Base-by-base conservation (phyloP, 2,797 vertebrate genomes). In the Chaenodraco wilsoni region DNA sequence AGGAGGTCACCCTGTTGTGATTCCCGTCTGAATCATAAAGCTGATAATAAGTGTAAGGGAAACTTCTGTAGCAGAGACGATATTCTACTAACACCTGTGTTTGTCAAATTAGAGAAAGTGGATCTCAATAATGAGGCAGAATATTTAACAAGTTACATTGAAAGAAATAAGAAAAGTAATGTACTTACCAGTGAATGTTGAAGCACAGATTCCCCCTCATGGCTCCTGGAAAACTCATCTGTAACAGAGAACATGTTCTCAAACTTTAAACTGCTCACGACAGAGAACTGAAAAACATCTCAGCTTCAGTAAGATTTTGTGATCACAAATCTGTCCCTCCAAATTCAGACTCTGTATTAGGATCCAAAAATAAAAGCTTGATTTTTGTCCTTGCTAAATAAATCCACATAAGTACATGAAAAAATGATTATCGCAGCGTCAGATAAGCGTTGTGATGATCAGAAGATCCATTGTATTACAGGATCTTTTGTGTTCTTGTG, bases 151-250 rank as follows among this genome's bases (percentile, higher is more conserved):
- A 15, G 14, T 46, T 31, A 2, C 56, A 70, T 40, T 17, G 41
- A 17, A 45, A 7, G 50, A 63, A 45, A 57, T 33, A 48, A 23
- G 0, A 23, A 13, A n/a, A 72, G 49, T 23, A 14, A 5, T 17
- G 33, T 46, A 77, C 83, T 83, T 79, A 90, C 86, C 88, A 78
- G 78, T 82, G 44, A 60, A 57, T 73, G 85, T 17, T 70, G 76
- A 76, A 84, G 59, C 55, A 67, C 61, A 52, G 64, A 66, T 43
- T 82, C 65, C 79, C 48, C 56, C 76, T 50, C 72, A 67, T 58
- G 41, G 43, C 44, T 74, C 61, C 73, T 46, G 50, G 49, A 65
- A 78, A 75, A 65, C 56, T 64, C 69, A 78, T 59, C 89, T 91
- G 76, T 21, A 67, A 79, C 60, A 41, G 59, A 68, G 23, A 55